Evolutionary conservation across 2,888 invertebrate genomes (phyloP).

Genomic region (Auanema sp.): DNA sequence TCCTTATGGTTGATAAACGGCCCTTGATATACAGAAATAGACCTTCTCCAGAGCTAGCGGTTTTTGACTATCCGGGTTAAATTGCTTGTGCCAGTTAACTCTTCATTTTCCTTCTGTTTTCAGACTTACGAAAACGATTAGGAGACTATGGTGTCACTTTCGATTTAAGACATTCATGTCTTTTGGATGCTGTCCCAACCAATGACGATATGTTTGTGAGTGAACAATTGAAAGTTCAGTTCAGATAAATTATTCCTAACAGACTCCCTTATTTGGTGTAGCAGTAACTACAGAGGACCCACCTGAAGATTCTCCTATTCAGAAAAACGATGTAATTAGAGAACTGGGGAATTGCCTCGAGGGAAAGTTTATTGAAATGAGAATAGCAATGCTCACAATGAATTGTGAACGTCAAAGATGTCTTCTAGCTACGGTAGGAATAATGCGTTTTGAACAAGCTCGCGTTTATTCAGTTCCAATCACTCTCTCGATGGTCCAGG

Average conservation of each 20-base stretch:
- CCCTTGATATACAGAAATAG: constrained; percentile 36
- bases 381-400: constrained; percentile 58
- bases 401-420: constrained; percentile 47
- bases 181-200: constrained; percentile 41
- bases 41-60: constrained; percentile 1
- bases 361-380: constrained; percentile 34
- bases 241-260: not conserved
- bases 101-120: constrained; percentile 8
- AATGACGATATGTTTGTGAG: constrained; percentile 7
- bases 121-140: constrained; percentile 40
- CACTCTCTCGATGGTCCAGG: constrained; percentile 66
- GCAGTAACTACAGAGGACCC: constrained; percentile 33
- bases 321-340: constrained; percentile 34
- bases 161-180: constrained; percentile 45
- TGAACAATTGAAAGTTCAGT: not conserved
- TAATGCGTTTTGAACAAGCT: no score
- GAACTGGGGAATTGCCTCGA: constrained; percentile 35
- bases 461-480: constrained; percentile 61
- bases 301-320: constrained; percentile 39
- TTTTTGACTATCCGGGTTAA: not conserved
- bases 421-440: constrained; percentile 43
- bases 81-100: not conserved
- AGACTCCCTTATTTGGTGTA: constrained; percentile 43
- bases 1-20: constrained; percentile 45
- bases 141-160: constrained; percentile 52